Percentiles rank a stretch among this genome's conserved stretches.
Conservation (phyloP, 2,888 invertebrate species). For the Epistrophe eligans region DNA sequence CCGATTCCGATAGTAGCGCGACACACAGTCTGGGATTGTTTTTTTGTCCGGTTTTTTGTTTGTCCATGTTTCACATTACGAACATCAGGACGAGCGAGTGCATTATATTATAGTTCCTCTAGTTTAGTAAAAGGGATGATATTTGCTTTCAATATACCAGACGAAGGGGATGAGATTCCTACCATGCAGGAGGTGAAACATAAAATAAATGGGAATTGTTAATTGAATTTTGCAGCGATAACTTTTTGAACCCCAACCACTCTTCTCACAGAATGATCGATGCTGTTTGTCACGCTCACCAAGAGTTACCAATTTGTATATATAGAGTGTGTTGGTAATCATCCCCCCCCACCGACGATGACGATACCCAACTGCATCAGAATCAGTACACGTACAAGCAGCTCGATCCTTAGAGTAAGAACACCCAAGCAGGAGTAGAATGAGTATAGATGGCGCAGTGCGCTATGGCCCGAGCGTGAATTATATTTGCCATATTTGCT, state of each 20-base stretch:
- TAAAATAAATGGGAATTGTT: slow-evolving; percentile 75
- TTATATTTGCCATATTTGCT: slow-evolving; percentile 62
- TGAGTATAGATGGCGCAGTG: slow-evolving; percentile 44
- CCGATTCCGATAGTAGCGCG: slow-evolving; percentile 9
- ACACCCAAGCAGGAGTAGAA: not conserved
- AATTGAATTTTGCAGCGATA: slow-evolving; percentile 73
- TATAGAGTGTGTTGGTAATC: slow-evolving; percentile 39
- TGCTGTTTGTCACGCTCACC: slow-evolving; percentile 71
- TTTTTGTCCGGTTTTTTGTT: slow-evolving; percentile 51
- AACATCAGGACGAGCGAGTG: slow-evolving; percentile 37
- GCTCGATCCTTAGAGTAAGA: slow-evolving; percentile 16
- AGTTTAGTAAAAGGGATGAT: slow-evolving; percentile 47
- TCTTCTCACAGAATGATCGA: slow-evolving; percentile 51
- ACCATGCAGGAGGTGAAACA: slow-evolving; percentile 21
- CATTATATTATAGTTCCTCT: slow-evolving; percentile 53
- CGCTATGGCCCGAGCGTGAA: slow-evolving; percentile 58
- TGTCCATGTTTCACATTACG: slow-evolving; percentile 50
- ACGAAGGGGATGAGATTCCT: not conserved
- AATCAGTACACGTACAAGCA: not conserved
- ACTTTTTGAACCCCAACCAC: slow-evolving; percentile 46
- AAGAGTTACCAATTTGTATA: slow-evolving; percentile 44
- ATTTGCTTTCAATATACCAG: slow-evolving; percentile 32
- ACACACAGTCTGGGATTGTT: slow-evolving; percentile 23
- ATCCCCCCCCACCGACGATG: slow-evolving; percentile 11
- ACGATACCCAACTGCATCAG: slow-evolving; percentile 9